phyloP scores from a whole-genome alignment of 2,113 vertebrate genomes.

The Ammospiza caudacuta region DNA sequence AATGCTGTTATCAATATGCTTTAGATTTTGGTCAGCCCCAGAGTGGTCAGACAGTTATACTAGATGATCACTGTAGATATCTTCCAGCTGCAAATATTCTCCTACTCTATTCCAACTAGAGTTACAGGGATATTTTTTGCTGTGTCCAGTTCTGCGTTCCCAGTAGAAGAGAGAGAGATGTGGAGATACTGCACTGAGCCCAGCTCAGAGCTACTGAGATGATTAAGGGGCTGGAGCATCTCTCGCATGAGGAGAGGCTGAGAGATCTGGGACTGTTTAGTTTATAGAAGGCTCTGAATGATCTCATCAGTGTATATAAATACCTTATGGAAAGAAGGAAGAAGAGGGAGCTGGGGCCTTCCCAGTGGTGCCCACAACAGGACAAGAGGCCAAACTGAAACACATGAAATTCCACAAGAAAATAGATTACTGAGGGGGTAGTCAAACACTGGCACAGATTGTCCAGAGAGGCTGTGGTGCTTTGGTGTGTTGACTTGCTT shows the following conservation, averaged over 20 bases:
- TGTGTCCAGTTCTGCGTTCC: background rate
- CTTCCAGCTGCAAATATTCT: background rate
- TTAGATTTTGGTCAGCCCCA: background rate
- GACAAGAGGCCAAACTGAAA: background rate
- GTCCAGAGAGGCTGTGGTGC: background rate
- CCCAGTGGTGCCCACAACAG: background rate
- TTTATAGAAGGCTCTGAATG: background rate
- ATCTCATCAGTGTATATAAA: background rate
- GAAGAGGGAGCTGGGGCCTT: background rate
- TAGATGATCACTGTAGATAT: background rate
- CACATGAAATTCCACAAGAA: background rate
- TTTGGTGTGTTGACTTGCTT: background rate
- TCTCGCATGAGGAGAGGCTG: background rate
- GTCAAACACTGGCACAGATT: background rate
- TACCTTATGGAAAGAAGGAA: background rate
- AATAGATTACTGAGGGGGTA: background rate
- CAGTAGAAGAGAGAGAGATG: background rate
- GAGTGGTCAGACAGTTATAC: background rate
- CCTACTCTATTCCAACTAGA: background rate
- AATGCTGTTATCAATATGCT: background rate
- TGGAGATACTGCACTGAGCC: background rate
- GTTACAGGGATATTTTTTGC: background rate
- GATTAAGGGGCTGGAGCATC: background rate
- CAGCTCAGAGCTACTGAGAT: background rate
- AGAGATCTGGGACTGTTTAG: background rate